Base-by-base conservation (phyloP, 2,888 invertebrate genomes). In the Epinotia nisella region DNA sequence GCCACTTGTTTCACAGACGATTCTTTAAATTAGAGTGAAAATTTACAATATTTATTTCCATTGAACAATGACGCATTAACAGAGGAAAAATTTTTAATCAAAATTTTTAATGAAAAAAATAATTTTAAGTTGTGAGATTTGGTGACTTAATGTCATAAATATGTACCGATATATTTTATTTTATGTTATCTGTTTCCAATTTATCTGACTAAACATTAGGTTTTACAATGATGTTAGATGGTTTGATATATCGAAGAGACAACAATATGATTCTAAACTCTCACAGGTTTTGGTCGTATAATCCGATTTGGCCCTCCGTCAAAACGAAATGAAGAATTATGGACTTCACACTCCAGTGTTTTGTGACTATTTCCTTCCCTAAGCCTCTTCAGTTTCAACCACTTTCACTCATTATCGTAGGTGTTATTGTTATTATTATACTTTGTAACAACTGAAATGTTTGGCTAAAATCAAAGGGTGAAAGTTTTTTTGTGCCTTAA, bases 291-390 rank as follows among this genome's bases (percentile, higher is more conserved):
- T n/a, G 10, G 75, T 74, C 80, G 85, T 21, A 81, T 67, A 71
- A 58, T 39, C 67, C 62, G 65, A 75, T 77, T 58, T 75, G 81
- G 84, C 85, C 90, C 89, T 84, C 86, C 76, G 78, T 75, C 79
- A 78, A 87, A 83, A 82, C 81, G 83, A 90, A 91, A 90, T 89
- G 89, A 91, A 90, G 90, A 92, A 91, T 93, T 92, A 93, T 92
- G 87, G 83, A 85, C 89, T 87, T 91, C 87, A 89, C 89, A 86
- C 87, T 88, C 84, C 79, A 88, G 83, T 91, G 89, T 91, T 92
- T 91, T 91, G 90, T 85, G 82, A 87, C 89, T 91, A 92, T 92
- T 91, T 92, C 87, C 90, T 88, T 89, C 82, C 83, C 84, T 91
- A 91, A 91, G 88, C 87, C 90, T 85, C 83, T 84, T 80, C 81